Base-by-base conservation (phyloP, 2,797 vertebrate species). In the Rousettus madagascariensis region DNA sequence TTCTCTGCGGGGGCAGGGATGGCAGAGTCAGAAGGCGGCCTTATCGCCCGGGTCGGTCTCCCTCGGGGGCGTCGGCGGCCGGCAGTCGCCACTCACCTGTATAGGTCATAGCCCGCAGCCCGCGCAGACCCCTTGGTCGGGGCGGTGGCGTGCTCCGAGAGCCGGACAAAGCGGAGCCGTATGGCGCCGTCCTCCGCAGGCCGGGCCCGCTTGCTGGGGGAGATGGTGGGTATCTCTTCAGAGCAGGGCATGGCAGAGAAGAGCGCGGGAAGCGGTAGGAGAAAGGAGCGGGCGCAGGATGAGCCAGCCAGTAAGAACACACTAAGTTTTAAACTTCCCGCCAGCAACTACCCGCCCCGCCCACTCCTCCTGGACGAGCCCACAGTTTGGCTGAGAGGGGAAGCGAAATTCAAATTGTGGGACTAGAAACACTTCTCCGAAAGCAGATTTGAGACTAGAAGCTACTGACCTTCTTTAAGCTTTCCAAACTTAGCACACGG, bases 101-200 rank as follows among this genome's bases (percentile, higher is more conserved):
- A 99, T 0, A 99, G 98, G 72, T 99, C 99, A 90, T 99, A 99
- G 66, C 99, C 99, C 0, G 99, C 99, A 0, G 99, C 99, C 86
- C 98, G 99, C 6, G 97, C 24, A 0, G 99, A 99, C n/a, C 99
- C 99, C 87, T 98, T 97, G 51, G 98, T 99, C 0, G 99, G 99
- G 0, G 99, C 36, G 0, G 95, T 99, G 10, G 99, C 99, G 49
- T 99, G 98, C 26, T 99, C 99, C 0, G 99, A 99, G 0, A 99
- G 98, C 83, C 98, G 99, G 3, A 98, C 98, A 95, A 99, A 99
- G 74, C 98, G 98, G 10, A 99, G 99, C 43, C 98, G 98, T 0
- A 93, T 0, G 17, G 4, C 3, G 6, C 33, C 89, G 0, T 97
- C 96, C 0, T 74, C 98, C 3, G 79, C 86, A 6, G 86, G 41